A percentile compares a stretch with the other conserved stretches of the same genome.
Conservation (phyloP, 2,797 vertebrate genomes). For the Microhierax caerulescens region DNA sequence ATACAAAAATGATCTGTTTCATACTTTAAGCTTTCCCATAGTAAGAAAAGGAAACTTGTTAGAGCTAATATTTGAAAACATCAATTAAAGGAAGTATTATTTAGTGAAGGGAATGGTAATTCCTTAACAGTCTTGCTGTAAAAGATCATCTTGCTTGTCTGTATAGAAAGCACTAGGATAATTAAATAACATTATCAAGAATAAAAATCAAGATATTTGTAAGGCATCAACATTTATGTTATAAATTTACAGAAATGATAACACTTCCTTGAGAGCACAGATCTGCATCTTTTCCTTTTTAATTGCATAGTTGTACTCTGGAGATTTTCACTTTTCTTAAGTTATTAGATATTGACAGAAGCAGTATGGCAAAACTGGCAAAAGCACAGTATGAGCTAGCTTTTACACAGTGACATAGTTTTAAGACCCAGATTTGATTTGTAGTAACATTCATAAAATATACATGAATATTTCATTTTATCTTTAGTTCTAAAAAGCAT, state of each 20-base stretch:
- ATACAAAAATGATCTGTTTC: neutral
- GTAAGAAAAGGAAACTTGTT: neutral
- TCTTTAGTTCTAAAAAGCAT: neutral
- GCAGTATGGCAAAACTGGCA: neutral
- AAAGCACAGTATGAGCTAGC: neutral
- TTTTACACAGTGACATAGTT: neutral
- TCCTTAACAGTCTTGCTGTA: neutral
- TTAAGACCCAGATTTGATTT: neutral
- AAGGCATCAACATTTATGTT: neutral
- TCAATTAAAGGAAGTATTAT: neutral
- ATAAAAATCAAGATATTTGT: neutral
- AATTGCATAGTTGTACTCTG: neutral
- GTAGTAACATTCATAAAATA: neutral
- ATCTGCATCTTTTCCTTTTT: neutral
- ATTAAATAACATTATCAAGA: neutral
- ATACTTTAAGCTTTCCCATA: neutral
- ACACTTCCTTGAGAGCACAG: neutral
- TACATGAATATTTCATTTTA: neutral
- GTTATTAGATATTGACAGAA: neutral
- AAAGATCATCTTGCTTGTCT: neutral
- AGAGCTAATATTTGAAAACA: neutral
- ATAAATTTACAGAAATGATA: neutral
- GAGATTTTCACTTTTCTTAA: neutral
- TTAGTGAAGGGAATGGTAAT: neutral
- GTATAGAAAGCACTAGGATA: neutral